Evolutionary conservation across 2,888 invertebrate genomes (phyloP).

Genomic region (Molanna angustata): DNA sequence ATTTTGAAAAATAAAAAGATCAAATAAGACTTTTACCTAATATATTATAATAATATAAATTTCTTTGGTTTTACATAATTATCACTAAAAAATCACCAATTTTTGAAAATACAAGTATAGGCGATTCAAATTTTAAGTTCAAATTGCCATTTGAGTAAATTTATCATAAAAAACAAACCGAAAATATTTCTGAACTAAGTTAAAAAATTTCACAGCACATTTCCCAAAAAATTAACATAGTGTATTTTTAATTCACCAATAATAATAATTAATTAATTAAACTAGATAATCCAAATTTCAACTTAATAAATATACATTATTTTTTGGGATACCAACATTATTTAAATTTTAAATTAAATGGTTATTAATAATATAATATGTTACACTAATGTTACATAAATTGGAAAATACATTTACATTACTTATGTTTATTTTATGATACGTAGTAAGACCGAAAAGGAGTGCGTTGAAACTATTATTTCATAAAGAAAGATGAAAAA

Average conservation of each 20-base stretch:
- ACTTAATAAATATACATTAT: conserved; percentile 21
- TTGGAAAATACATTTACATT: conserved; percentile 23
- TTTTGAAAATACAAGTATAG: conserved; percentile 11
- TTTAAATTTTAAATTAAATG: conserved; percentile 26
- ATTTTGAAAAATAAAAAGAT: conserved; percentile 20
- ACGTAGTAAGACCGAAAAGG: conserved; percentile 4
- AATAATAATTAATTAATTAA: conserved; percentile 14
- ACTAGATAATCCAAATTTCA: conserved; percentile 19
- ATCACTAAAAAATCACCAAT: conserved; percentile 31
- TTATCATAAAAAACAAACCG: background rate
- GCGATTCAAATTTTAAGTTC: background rate
- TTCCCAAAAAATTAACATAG: conserved; percentile 25
- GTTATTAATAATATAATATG: conserved; percentile 14
- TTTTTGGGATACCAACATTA: conserved; percentile 25
- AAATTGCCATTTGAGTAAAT: too few species aligned
- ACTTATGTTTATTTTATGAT: conserved; percentile 13
- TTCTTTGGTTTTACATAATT: conserved; percentile 30
- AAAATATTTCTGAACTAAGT: conserved; percentile 26
- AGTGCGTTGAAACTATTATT: too few species aligned
- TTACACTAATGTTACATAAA: conserved; percentile 20
- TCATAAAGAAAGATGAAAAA: too few species aligned
- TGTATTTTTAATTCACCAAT: conserved; percentile 20
- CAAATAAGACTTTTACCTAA: conserved; percentile 24
- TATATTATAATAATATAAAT: conserved; percentile 27
- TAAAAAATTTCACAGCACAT: conserved; percentile 32